A percentile compares a stretch with the other conserved stretches of the same genome.
Evolutionary conservation across 2,113 vertebrate genomes (phyloP).

Genomic region (Scophthalmus maximus): DNA sequence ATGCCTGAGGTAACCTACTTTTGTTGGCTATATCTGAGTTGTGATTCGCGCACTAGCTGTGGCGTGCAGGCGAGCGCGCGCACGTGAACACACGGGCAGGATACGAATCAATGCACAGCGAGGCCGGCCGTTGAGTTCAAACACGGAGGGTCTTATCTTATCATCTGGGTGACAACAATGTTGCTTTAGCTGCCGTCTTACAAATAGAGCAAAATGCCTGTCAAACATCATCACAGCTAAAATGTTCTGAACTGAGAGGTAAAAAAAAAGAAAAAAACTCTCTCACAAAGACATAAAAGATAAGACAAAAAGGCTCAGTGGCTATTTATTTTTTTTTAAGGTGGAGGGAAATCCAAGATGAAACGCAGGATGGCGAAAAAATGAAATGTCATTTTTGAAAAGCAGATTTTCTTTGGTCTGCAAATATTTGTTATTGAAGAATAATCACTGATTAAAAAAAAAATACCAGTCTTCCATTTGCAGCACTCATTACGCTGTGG

Average conservation of each 20-base stretch:
- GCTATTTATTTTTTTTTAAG: constrained; percentile 10
- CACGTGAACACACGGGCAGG: background rate
- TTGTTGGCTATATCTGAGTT: constrained; percentile 37
- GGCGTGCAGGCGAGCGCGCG: constrained; percentile 10
- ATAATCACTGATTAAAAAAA: constrained; percentile 2
- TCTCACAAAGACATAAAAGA: constrained; percentile 9
- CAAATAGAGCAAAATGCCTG: background rate
- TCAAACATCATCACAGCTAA: constrained; percentile 25
- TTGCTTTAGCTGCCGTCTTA: constrained; percentile 17
- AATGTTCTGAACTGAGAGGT: constrained; percentile 31
- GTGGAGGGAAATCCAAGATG: background rate
- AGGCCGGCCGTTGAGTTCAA: constrained; percentile 21
- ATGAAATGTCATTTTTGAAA: background rate
- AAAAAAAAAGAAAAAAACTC: constrained; percentile 14
- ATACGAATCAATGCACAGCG: constrained; percentile 30
- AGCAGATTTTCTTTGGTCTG: constrained; percentile 5
- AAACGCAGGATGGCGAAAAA: background rate
- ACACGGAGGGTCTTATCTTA: constrained; percentile 23
- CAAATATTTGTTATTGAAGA: constrained; percentile 2
- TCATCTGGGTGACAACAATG: constrained; percentile 2
- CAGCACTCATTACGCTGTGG: background rate
- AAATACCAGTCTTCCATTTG: background rate
- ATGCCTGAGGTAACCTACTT: constrained; percentile 67
- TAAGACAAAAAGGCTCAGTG: background rate
- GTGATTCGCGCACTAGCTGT: constrained; percentile 32